These are phyloP conservation scores for Eremobia ochroleuca DNA, from an alignment of 2,888 invertebrate species.

Conservation along the genomic window DNA sequence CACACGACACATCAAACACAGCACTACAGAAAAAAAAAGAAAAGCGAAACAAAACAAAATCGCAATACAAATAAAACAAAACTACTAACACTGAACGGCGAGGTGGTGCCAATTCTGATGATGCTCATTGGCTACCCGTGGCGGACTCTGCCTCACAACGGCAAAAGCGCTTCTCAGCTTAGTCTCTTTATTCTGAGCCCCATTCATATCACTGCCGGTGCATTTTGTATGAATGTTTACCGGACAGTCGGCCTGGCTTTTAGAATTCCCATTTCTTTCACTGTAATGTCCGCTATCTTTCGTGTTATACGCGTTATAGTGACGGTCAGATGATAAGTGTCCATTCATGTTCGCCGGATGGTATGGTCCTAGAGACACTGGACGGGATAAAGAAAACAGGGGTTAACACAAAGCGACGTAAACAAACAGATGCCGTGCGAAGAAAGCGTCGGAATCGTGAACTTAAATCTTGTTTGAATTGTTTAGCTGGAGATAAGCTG, in stretches of 20 bases:
- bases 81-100: constrained; percentile 93
- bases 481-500: constrained; percentile 63
- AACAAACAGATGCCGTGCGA: constrained; percentile 77
- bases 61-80: constrained; percentile 76
- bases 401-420: constrained; percentile 91
- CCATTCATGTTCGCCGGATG: constrained; percentile 88
- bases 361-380: constrained; percentile 90
- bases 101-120: constrained; percentile 92
- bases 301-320: constrained; percentile 89
- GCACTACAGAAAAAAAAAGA: constrained; percentile 56
- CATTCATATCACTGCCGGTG: constrained; percentile 85
- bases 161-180: constrained; percentile 92
- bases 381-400: constrained; percentile 82
- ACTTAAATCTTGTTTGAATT: constrained; percentile 74
- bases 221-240: constrained; percentile 90
- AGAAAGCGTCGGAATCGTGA: constrained; percentile 79
- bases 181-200: constrained; percentile 84
- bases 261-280: constrained; percentile 88
- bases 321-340: constrained; percentile 87
- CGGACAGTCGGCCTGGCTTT: constrained; percentile 86
- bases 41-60: constrained; percentile 69
- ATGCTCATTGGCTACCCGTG: constrained; percentile 85
- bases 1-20: constrained; percentile 43
- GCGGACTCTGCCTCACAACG: constrained; percentile 92
- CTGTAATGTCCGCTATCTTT: constrained; percentile 89